Evolutionary conservation across 1,140 invertebrate species (phyloP).

Genomic region (Orius laevigatus): DNA sequence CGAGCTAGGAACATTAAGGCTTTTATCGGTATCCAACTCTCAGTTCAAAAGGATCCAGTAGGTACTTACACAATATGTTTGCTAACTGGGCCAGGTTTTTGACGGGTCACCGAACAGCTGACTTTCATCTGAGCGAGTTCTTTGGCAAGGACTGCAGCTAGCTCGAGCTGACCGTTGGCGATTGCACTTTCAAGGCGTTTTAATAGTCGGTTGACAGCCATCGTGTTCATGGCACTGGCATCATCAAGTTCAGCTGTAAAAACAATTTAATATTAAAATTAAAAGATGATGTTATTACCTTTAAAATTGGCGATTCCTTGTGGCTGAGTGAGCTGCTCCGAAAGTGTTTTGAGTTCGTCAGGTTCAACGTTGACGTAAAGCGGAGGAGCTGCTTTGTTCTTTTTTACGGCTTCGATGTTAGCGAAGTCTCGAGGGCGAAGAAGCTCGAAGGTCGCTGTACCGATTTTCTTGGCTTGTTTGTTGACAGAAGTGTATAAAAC

Average conservation of each 20-base stretch:
- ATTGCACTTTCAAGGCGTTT: constrained; percentile 49
- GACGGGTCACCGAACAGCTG: constrained; percentile 42
- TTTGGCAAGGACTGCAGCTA: constrained; percentile 47
- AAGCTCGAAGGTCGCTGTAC: constrained; percentile 30
- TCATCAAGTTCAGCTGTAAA: constrained; percentile 14
- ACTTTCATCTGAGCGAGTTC: constrained; percentile 51
- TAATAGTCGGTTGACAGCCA: constrained; percentile 43
- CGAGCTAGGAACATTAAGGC: no score
- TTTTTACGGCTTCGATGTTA: constrained; percentile 30
- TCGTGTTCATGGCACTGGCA: constrained; percentile 31
- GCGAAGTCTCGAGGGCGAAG: constrained; percentile 33
- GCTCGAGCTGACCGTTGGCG: constrained; percentile 42
- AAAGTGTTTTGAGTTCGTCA: constrained; percentile 23
- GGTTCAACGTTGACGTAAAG: constrained; percentile 29
- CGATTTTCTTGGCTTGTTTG: constrained; percentile 18
- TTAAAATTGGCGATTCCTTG: constrained; percentile 26
- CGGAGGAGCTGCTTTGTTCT: constrained; percentile 18
- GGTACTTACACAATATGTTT: constrained; percentile 14
- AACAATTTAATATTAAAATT: not conserved
- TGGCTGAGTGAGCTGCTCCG: constrained; percentile 22
- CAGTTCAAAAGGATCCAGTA: no score
- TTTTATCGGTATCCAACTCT: no score
- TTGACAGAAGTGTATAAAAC: constrained; percentile 23
- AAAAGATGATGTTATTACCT: constrained; percentile 21
- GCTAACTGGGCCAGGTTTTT: constrained; percentile 25